Conservation (phyloP, 2,113 vertebrate species). For the Mixornis gularis region DNA sequence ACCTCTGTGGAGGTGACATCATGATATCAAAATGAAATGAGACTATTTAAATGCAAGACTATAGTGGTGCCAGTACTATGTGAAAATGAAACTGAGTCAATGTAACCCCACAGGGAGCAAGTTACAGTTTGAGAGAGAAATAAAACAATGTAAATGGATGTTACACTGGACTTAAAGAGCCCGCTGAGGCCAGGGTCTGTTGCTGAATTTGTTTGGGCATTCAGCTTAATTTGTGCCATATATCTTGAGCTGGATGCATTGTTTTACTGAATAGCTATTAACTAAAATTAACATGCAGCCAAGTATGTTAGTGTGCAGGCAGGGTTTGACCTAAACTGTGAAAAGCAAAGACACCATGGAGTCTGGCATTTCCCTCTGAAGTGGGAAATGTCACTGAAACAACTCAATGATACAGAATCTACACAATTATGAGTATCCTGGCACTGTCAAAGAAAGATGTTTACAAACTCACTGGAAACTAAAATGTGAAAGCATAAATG, state of each 20-base stretch:
- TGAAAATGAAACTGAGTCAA: conserved; percentile 59
- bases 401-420: not conserved
- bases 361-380: not conserved
- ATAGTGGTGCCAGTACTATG: not conserved
- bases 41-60: conserved; percentile 70
- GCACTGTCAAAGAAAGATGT: not conserved
- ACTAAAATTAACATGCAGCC: conserved; percentile 58
- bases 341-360: conserved; percentile 12
- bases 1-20: conserved; percentile 33
- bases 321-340: conserved; percentile 39
- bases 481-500: not conserved
- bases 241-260: conserved; percentile 24
- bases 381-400: not conserved
- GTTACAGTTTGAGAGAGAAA: conserved; percentile 44
- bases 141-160: conserved; percentile 63
- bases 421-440: not conserved
- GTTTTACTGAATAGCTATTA: conserved; percentile 53
- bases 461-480: not conserved
- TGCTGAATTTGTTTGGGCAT: conserved; percentile 40
- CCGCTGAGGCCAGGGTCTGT: conserved; percentile 8
- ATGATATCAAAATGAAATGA: conserved; percentile 58
- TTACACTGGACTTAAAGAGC: conserved; percentile 57
- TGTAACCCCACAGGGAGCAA: conserved; percentile 50
- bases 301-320: not conserved
- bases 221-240: conserved; percentile 58